Percentiles rank a stretch among this genome's conserved stretches.
Conservation (phyloP, 1,140 invertebrate genomes). For the Caenorhabditis tropicalis region DNA sequence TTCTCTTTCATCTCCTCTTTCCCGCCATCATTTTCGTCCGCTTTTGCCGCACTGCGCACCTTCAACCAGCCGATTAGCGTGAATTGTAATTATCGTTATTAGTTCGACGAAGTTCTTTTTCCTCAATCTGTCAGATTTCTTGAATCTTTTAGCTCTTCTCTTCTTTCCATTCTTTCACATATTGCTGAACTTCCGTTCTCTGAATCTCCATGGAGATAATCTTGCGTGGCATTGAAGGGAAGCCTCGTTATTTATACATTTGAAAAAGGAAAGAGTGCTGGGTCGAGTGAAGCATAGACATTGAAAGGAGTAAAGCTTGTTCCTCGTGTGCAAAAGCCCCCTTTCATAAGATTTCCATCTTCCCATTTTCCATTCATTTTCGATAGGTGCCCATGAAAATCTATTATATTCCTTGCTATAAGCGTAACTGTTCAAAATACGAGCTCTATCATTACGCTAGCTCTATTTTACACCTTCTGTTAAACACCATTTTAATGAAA, state of each 20-base stretch:
- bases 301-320: background rate
- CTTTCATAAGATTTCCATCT: background rate
- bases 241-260: slow-evolving; percentile 22
- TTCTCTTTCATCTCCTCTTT: background rate
- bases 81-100: slow-evolving; percentile 30
- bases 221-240: background rate
- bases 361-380: background rate
- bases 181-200: no score
- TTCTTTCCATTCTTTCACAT: background rate
- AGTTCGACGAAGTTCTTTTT: slow-evolving; percentile 28
- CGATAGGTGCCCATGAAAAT: no score
- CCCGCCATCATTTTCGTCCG: background rate
- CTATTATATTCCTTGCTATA: no score
- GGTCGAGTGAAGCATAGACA: background rate
- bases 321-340: background rate
- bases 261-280: background rate
- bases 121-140: background rate
- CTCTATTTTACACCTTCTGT: no score
- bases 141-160: background rate
- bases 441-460: no score
- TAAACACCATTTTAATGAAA: no score
- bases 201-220: slow-evolving; percentile 11
- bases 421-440: no score
- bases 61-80: background rate
- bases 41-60: background rate